Conservation (phyloP, 2,888 invertebrate genomes). For the Drosophila maculinotata region DNA sequence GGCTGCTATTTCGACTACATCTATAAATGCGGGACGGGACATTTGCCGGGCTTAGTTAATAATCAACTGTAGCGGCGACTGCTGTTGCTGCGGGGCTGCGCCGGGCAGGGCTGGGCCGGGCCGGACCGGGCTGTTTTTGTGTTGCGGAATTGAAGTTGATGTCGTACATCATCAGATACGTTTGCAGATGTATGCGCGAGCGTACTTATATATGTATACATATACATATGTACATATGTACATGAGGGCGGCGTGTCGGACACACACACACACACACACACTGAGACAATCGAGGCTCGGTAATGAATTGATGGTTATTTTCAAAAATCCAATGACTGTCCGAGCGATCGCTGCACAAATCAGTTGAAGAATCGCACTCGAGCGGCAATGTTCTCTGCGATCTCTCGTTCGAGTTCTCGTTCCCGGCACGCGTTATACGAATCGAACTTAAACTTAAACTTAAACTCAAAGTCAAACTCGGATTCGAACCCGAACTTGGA, state of each 20-base stretch:
- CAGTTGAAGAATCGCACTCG: constrained; percentile 84
- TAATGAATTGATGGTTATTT: constrained; percentile 79
- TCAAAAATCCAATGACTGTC: constrained; percentile 85
- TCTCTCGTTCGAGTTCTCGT: constrained; percentile 37
- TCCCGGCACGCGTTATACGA: constrained; percentile 20
- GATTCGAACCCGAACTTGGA: no score
- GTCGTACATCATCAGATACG: constrained; percentile 50
- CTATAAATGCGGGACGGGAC: constrained; percentile 74
- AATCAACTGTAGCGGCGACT: constrained; percentile 59
- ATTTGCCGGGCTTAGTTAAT: constrained; percentile 77
- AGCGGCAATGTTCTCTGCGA: constrained; percentile 74
- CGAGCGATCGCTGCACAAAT: constrained; percentile 83
- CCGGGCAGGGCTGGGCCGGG: constrained; percentile 20
- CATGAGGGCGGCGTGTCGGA: constrained; percentile 71
- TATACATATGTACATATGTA: constrained; percentile 15
- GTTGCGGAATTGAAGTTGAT: constrained; percentile 76
- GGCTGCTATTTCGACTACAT: constrained; percentile 37
- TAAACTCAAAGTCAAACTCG: no score
- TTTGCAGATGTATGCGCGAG: constrained; percentile 11
- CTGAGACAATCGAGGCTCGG: constrained; percentile 43
- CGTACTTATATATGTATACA: constrained; percentile 1
- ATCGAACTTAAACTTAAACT: no score
- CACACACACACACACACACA: constrained; percentile 25
- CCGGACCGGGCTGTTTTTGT: constrained; percentile 48
- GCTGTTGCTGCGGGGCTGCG: constrained; percentile 12